Evolutionary conservation across 2,888 invertebrate genomes (phyloP).

Genomic region (Luperina nickerlii): DNA sequence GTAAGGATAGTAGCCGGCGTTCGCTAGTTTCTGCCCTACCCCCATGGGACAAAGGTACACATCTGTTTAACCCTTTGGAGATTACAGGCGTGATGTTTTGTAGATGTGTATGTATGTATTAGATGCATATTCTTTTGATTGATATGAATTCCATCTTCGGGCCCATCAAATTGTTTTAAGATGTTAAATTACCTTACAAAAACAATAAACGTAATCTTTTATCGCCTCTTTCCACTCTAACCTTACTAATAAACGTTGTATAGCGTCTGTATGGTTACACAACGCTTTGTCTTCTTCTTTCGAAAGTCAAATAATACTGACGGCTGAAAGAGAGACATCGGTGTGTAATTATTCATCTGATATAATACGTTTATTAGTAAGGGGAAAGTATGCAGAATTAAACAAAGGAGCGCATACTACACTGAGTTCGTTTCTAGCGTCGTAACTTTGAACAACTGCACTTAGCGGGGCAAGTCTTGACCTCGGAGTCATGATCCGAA

Average conservation of each 20-base stretch:
- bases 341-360: too few relatives aligned
- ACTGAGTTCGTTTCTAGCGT: background rate
- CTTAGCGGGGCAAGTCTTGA: conserved; percentile 15
- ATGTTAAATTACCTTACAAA: background rate
- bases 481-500: conserved; percentile 29
- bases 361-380: too few relatives aligned
- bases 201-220: too few relatives aligned
- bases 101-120: background rate
- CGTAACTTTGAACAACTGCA: conserved; percentile 28
- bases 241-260: too few relatives aligned
- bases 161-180: background rate
- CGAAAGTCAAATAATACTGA: too few relatives aligned
- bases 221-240: too few relatives aligned
- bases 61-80: too few relatives aligned
- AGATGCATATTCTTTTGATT: background rate
- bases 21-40: background rate
- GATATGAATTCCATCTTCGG: background rate
- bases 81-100: background rate
- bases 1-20: background rate
- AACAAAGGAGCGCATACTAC: background rate
- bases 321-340: too few relatives aligned
- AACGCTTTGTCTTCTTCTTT: too few relatives aligned
- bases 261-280: too few relatives aligned
- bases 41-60: too few relatives aligned
- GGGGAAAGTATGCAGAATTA: background rate